Percentiles rank a stretch among this genome's conserved stretches.
These are phyloP conservation scores for Spatula clypeata DNA, from an alignment of 2,797 vertebrate species.

Conservation along the genomic window DNA sequence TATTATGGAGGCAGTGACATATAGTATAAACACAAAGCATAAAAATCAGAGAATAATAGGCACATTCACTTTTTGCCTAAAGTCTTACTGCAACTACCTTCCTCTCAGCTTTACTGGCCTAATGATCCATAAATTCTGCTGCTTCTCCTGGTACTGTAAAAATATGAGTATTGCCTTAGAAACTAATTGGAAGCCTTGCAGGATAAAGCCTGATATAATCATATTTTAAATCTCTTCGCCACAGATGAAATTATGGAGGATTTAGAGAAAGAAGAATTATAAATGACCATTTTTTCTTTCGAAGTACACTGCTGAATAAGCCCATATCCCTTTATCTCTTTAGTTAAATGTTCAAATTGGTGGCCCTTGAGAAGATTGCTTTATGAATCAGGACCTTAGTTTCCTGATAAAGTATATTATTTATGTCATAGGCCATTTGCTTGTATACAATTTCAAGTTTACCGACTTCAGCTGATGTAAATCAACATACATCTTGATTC, in stretches of 20 bases:
- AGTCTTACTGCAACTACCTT: constrained; percentile 25
- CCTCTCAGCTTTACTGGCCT: constrained; percentile 46
- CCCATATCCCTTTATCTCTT: not conserved
- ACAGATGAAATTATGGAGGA: not conserved
- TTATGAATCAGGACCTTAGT: not conserved
- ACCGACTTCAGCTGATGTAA: not conserved
- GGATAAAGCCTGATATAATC: constrained; percentile 34
- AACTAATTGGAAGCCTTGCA: constrained; percentile 62
- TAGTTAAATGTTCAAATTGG: not conserved
- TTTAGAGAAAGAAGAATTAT: not conserved
- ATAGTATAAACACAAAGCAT: not conserved
- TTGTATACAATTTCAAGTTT: not conserved
- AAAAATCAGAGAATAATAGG: constrained; percentile 57
- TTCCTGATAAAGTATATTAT: not conserved
- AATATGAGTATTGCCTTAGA: constrained; percentile 62
- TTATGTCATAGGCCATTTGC: not conserved
- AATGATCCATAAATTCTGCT: constrained; percentile 66
- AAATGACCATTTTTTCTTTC: not conserved
- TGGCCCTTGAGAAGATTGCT: not conserved
- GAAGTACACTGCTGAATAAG: not conserved
- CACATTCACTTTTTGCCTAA: constrained; percentile 18
- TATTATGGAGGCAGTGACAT: constrained; percentile 11
- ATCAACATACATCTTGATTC: not conserved
- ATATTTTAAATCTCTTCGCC: constrained; percentile 46
- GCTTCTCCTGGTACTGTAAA: constrained; percentile 15